Evolutionary conservation across 2,888 invertebrate species (phyloP).

Genomic region (Clepsis dumicolana): DNA sequence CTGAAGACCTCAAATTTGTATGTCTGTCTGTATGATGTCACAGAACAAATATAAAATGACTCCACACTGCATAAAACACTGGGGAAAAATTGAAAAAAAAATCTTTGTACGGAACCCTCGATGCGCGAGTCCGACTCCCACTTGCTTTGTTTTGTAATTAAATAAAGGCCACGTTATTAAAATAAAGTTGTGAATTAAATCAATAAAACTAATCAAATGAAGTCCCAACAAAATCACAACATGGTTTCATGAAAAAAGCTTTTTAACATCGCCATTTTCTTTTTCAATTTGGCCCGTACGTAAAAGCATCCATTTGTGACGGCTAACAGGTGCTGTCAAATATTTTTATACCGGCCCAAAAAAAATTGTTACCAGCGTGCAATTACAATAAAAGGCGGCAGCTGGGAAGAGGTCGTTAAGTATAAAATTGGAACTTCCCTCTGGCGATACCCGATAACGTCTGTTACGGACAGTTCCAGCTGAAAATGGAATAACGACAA

Average conservation of each 20-base stretch:
- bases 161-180: no score
- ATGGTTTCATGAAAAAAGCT: neutral
- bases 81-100: no score
- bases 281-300: neutral
- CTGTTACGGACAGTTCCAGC: conserved; percentile 9
- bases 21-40: no score
- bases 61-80: no score
- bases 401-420: conserved; percentile 33
- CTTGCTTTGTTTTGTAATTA: no score
- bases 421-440: conserved; percentile 29
- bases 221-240: neutral
- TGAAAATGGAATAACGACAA: conserved; percentile 15
- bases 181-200: neutral
- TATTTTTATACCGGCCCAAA: conserved; percentile 22
- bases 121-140: no score
- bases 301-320: neutral
- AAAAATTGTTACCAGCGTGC: conserved; percentile 29
- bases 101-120: no score
- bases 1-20: no score
- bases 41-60: no score
- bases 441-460: conserved; percentile 29
- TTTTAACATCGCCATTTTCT: neutral
- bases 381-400: conserved; percentile 33
- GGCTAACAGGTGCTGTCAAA: conserved; percentile 18
- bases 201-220: neutral